Evolutionary conservation across 2,888 invertebrate species (phyloP).

Genomic region (Arrhopalites spinosus): DNA sequence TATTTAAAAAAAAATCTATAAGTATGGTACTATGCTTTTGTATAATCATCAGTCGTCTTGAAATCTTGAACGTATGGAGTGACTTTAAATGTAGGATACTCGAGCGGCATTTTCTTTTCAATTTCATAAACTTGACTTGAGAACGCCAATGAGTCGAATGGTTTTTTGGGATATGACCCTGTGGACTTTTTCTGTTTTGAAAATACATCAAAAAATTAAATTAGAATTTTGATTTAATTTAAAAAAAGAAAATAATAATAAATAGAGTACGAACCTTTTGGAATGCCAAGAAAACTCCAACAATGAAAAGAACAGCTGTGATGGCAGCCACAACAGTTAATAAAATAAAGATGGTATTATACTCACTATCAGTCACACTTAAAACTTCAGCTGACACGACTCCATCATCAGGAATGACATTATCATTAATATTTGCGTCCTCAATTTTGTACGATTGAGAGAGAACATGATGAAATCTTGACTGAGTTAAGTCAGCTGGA

Average conservation of each 20-base stretch:
- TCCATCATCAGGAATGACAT: slow-evolving; percentile 38
- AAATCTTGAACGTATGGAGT: slow-evolving; percentile 31
- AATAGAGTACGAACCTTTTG: slow-evolving; percentile 42
- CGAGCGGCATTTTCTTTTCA: slow-evolving; percentile 48
- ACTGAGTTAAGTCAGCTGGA: slow-evolving; percentile 45
- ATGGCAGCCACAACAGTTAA: slow-evolving; percentile 53
- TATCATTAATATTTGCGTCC: slow-evolving; percentile 26
- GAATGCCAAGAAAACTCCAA: slow-evolving; percentile 54
- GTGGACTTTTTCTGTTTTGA: slow-evolving; percentile 50
- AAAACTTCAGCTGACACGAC: slow-evolving; percentile 50
- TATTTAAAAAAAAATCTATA: too few species aligned
- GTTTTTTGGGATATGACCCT: slow-evolving; percentile 36
- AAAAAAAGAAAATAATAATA: too few species aligned
- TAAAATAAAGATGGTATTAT: slow-evolving; percentile 48
- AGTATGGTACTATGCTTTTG: slow-evolving; percentile 21
- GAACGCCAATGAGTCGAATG: slow-evolving; percentile 47
- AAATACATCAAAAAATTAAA: too few species aligned
- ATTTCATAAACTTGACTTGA: slow-evolving; percentile 48
- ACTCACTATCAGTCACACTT: slow-evolving; percentile 42
- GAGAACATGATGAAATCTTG: slow-evolving; percentile 45
- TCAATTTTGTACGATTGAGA: slow-evolving; percentile 11
- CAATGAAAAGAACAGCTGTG: slow-evolving; percentile 47
- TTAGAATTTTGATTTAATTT: too few species aligned
- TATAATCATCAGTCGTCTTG: slow-evolving; percentile 24
- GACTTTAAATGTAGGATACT: slow-evolving; percentile 37